These are phyloP conservation scores for Drosophila atripex DNA, from an alignment of 2,888 invertebrate species.

Conservation along the genomic window DNA sequence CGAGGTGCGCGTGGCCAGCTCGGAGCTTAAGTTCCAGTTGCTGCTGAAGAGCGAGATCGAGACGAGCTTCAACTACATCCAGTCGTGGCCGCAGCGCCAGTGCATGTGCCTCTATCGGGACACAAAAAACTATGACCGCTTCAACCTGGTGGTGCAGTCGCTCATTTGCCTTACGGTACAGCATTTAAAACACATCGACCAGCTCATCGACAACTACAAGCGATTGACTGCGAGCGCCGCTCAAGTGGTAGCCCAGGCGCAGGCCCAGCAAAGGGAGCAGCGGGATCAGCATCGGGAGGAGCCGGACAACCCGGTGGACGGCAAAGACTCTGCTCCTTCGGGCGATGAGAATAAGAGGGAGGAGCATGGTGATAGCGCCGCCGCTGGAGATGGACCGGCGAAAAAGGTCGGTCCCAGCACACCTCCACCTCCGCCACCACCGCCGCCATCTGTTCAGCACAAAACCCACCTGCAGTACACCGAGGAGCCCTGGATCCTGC, in stretches of 20 bases:
- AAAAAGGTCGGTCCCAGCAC: constrained; percentile 53
- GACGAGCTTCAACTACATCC: constrained; percentile 92
- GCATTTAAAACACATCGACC: constrained; percentile 90
- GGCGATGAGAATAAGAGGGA: constrained; percentile 47
- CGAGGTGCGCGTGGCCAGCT: constrained; percentile 91
- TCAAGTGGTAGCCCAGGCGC: constrained; percentile 68
- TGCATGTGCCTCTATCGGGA: constrained; percentile 98
- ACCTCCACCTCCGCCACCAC: constrained; percentile 30
- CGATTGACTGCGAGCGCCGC: constrained; percentile 78
- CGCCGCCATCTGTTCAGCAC: constrained; percentile 20
- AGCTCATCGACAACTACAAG: constrained; percentile 85
- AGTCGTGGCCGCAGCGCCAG: constrained; percentile 96
- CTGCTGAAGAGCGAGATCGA: constrained; percentile 92
- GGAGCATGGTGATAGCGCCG: constrained; percentile 51
- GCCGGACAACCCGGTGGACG: constrained; percentile 34
- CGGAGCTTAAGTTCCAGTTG: constrained; percentile 88
- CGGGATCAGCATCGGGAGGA: constrained; percentile 45
- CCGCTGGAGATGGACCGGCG: constrained; percentile 59
- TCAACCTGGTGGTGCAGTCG: constrained; percentile 94
- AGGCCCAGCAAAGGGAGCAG: constrained; percentile 38
- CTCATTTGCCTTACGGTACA: constrained; percentile 92
- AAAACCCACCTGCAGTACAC: constrained; percentile 75
- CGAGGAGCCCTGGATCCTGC: constrained; percentile 88
- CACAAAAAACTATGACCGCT: constrained; percentile 95
- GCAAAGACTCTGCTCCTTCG: constrained; percentile 44